phyloP scores from a whole-genome alignment of 2,888 invertebrate genomes.

The Tenthredo distinguenda region DNA sequence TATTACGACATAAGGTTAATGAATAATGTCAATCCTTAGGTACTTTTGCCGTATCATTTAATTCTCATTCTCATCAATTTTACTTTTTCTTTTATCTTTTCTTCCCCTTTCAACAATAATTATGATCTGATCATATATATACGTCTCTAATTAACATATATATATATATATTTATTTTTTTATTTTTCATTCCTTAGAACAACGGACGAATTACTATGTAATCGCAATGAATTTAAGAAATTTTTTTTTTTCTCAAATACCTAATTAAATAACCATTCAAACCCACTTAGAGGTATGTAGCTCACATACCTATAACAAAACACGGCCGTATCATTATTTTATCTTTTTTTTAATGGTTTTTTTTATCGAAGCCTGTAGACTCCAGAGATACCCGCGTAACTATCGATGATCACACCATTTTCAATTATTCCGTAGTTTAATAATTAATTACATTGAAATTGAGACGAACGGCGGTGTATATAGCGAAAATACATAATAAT shows the following conservation, averaged over 20 bases:
- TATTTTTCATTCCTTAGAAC: slow-evolving; percentile 3
- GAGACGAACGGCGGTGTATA: not conserved
- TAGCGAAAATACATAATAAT: not conserved
- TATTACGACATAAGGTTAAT: not conserved
- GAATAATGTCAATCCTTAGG: slow-evolving; percentile 10
- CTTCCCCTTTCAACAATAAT: not conserved
- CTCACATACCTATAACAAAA: slow-evolving; percentile 2
- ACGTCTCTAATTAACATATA: not conserved
- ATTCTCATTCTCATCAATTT: not conserved
- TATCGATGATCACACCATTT: not conserved
- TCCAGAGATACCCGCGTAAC: not conserved
- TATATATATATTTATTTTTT: not conserved
- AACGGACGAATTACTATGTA: slow-evolving; percentile 21
- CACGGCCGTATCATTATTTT: not conserved
- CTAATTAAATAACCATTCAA: not conserved
- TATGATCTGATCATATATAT: not conserved
- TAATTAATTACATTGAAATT: not conserved
- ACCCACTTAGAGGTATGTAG: not conserved
- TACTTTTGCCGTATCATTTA: slow-evolving; percentile 45
- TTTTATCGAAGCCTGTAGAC: not conserved
- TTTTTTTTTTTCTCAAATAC: too few relatives aligned
- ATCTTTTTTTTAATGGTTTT: not conserved
- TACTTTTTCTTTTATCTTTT: not conserved
- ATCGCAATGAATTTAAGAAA: not conserved
- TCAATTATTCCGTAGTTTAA: not conserved